Conservation (phyloP, 2,888 invertebrate genomes). For the Nomada hirtipes region DNA sequence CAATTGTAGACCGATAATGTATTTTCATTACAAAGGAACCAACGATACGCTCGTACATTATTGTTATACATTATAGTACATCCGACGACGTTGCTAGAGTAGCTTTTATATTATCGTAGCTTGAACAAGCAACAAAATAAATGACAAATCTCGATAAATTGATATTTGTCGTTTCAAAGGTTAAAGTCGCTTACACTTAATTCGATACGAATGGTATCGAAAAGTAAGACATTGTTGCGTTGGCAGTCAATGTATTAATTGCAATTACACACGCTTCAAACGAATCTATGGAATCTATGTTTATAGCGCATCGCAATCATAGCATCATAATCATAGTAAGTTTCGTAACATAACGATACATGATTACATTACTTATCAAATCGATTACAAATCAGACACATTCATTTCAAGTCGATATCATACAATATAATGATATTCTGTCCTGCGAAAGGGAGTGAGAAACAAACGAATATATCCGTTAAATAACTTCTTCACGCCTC, state of each 20-base stretch:
- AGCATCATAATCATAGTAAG: slow-evolving; percentile 67
- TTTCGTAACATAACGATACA: slow-evolving; percentile 56
- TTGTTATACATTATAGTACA: slow-evolving; percentile 38
- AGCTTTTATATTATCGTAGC: slow-evolving; percentile 24
- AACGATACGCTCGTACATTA: slow-evolving; percentile 45
- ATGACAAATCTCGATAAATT: slow-evolving; percentile 25
- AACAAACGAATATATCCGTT: slow-evolving; percentile 27
- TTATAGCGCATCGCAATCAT: slow-evolving; percentile 66
- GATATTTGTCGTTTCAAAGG: slow-evolving; percentile 20
- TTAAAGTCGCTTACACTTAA: slow-evolving; percentile 41
- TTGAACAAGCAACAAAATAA: slow-evolving; percentile 38
- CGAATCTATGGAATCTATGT: slow-evolving; percentile 61
- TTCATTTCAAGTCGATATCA: slow-evolving; percentile 42
- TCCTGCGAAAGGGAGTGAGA: slow-evolving; percentile 16
- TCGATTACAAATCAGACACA: slow-evolving; percentile 55
- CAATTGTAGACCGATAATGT: slow-evolving; percentile 53
- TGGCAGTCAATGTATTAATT: slow-evolving; percentile 62
- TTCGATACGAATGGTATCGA: slow-evolving; percentile 43
- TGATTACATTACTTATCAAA: slow-evolving; percentile 49
- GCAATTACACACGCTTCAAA: slow-evolving; percentile 55
- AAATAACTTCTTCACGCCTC: slow-evolving; percentile 16
- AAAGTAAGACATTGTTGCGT: slow-evolving; percentile 46
- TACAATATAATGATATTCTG: slow-evolving; percentile 36
- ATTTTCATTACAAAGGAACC: slow-evolving; percentile 58
- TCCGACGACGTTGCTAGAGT: slow-evolving; percentile 26